Conservation (phyloP, 2,797 vertebrate genomes). For the Alcedo atthis region DNA sequence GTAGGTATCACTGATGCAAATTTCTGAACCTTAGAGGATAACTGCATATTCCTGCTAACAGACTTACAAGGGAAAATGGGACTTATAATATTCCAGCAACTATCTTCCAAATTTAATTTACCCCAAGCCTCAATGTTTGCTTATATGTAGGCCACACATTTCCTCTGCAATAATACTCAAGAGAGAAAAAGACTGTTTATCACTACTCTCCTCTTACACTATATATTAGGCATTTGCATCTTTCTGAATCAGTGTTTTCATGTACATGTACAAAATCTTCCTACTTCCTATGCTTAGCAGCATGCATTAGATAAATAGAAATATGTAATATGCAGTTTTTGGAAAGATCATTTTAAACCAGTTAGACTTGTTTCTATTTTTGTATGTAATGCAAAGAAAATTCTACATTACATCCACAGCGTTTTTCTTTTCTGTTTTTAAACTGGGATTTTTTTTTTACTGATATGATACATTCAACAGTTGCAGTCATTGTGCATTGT, state of each 20-base stretch:
- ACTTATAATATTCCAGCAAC: constrained; percentile 22
- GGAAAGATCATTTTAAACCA: constrained; percentile 2
- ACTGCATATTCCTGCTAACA: constrained; percentile 16
- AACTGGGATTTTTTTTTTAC: background rate
- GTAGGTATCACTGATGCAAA: constrained; percentile 53
- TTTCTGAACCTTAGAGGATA: constrained; percentile 58
- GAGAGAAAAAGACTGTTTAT: constrained; percentile 54
- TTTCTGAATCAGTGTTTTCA: constrained; percentile 12
- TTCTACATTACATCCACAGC: background rate
- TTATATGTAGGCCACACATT: constrained; percentile 60
- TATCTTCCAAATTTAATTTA: constrained; percentile 62
- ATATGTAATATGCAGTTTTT: background rate
- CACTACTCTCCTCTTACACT: constrained; percentile 14
- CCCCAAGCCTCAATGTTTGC: constrained; percentile 52
- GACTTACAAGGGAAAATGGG: constrained; percentile 42
- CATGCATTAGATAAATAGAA: background rate
- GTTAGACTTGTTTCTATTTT: constrained; percentile 14
- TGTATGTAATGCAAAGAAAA: background rate
- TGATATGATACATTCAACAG: background rate
- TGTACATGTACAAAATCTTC: background rate
- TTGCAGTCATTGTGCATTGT: background rate
- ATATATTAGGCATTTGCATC: constrained; percentile 6
- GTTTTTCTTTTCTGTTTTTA: background rate
- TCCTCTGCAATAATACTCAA: constrained; percentile 34
- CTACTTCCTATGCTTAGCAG: background rate